Conservation (phyloP, 30 jellyfish, hydroid and myxozoan species). For the Aurelia sp. region DNA sequence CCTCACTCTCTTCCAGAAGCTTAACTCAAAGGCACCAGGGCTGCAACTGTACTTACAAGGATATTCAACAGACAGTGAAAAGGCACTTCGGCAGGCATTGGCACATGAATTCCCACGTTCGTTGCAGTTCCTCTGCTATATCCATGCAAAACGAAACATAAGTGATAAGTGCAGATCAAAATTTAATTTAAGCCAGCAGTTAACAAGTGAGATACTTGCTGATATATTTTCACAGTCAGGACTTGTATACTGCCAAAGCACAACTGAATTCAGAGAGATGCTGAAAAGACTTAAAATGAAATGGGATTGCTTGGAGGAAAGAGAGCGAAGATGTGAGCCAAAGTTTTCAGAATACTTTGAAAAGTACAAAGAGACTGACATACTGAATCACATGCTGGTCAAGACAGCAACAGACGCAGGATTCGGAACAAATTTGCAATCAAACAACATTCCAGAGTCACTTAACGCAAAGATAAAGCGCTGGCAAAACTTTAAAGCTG, state of each 20-base stretch:
- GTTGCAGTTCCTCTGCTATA: no score
- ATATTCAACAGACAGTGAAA: neutral
- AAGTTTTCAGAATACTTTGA: slow-evolving; percentile 3
- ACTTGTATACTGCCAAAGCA: no score
- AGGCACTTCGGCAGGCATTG: no score
- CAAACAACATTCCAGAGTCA: neutral
- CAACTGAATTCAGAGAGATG: no score
- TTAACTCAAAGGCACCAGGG: slow-evolving; percentile 8
- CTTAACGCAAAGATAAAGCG: no score
- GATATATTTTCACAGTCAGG: no score
- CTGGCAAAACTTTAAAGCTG: slow-evolving; percentile 6
- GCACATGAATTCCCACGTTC: no score
- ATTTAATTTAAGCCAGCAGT: no score
- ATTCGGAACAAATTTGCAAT: no score
- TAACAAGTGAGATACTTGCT: no score
- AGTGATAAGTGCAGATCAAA: no score
- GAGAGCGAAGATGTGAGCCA: neutral
- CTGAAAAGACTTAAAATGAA: neutral
- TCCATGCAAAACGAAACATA: no score
- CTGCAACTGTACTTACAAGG: slow-evolving; percentile 16
- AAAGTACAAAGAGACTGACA: neutral
- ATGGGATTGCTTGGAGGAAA: slow-evolving; percentile 7
- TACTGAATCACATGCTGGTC: slow-evolving; percentile 6
- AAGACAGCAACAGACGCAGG: neutral
- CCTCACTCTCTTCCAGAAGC: slow-evolving; percentile 16